phyloP scores from a whole-genome alignment of 2,113 vertebrate species.

The Serilophus lunatus region DNA sequence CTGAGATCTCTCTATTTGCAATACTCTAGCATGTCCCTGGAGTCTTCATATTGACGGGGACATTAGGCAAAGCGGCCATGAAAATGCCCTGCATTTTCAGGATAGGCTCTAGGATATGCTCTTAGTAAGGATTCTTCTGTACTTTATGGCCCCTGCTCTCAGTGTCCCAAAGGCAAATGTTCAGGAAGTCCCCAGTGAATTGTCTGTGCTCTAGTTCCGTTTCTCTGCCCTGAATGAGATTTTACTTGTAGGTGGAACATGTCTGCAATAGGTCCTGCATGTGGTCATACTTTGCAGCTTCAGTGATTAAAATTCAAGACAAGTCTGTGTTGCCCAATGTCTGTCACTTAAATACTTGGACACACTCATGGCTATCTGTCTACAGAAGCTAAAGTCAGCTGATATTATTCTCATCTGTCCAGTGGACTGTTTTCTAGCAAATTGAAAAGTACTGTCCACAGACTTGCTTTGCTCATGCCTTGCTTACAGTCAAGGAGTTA shows the following conservation, averaged over 20 bases:
- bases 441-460: background rate
- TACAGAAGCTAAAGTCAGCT: background rate
- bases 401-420: background rate
- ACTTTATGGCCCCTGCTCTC: background rate
- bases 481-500: background rate
- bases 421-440: background rate
- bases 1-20: background rate
- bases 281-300: background rate
- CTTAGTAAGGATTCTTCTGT: background rate
- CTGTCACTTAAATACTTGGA: background rate
- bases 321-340: background rate
- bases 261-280: background rate
- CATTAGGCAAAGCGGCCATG: fast-evolving
- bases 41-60: background rate
- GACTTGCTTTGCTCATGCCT: background rate
- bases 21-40: background rate
- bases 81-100: background rate
- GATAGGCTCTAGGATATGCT: background rate
- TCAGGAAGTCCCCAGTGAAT: background rate
- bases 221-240: background rate
- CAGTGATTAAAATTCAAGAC: background rate
- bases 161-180: background rate
- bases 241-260: background rate
- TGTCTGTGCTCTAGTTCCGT: background rate
- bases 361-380: background rate